Evolutionary conservation across 2,888 invertebrate species (phyloP).

Genomic region (Omphaloscelis lunosa): DNA sequence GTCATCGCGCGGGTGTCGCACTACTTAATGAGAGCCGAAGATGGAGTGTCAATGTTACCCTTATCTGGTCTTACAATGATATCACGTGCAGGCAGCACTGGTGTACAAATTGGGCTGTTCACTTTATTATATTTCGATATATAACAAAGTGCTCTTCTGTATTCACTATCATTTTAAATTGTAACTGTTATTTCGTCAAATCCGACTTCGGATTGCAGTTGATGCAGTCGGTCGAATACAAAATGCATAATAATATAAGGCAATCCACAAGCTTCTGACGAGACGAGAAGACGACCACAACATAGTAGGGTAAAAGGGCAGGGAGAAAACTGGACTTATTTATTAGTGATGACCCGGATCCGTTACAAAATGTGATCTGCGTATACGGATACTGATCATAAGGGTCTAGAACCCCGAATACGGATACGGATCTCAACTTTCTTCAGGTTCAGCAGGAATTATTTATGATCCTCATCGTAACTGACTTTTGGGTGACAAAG

Average conservation of each 20-base stretch:
- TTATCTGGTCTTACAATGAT: constrained; percentile 31
- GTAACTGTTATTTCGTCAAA: neutral
- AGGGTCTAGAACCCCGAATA: too few species aligned
- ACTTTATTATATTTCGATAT: neutral
- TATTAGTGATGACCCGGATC: too few species aligned
- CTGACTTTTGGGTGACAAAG: too few species aligned
- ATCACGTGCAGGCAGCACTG: constrained; percentile 24
- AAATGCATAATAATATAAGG: neutral
- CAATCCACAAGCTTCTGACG: neutral
- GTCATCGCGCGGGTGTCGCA: constrained; percentile 37
- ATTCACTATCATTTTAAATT: neutral
- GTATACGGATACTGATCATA: too few species aligned
- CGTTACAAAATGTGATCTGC: too few species aligned
- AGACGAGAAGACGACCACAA: neutral
- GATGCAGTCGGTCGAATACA: neutral
- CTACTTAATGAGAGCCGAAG: constrained; percentile 40
- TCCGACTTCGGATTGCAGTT: neutral
- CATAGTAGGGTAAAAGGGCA: neutral
- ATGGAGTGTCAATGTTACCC: constrained; percentile 52
- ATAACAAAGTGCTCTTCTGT: neutral
- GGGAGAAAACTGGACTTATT: neutral
- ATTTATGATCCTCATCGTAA: too few species aligned
- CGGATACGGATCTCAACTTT: too few species aligned
- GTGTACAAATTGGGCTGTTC: neutral
- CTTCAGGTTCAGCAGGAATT: too few species aligned